Conservation (phyloP, 2,797 vertebrate species). For the Sebastes flavidus region DNA sequence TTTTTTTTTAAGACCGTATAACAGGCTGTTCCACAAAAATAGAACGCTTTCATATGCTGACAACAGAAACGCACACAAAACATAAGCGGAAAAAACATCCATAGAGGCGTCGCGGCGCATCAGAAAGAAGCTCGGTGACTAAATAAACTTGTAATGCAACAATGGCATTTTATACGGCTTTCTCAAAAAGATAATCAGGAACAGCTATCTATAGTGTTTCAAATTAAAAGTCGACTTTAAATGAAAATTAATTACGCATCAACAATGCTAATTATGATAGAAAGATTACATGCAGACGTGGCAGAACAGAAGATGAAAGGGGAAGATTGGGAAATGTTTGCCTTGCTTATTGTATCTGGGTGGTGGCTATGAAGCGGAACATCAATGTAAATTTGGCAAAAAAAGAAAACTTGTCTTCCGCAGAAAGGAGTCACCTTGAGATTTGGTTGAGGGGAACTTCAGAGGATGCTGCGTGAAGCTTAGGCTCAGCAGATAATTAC, state of each 20-base stretch:
- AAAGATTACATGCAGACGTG: conserved; percentile 68
- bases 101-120: conserved; percentile 31
- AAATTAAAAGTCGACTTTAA: conserved; percentile 77
- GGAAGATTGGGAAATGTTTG: conserved; percentile 56
- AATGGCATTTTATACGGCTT: conserved; percentile 41
- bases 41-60: conserved; percentile 65
- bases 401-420: conserved; percentile 46
- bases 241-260: conserved; percentile 80
- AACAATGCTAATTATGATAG: conserved; percentile 76
- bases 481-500: conserved; percentile 68
- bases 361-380: conserved; percentile 70
- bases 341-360: conserved; percentile 64
- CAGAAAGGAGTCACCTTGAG: conserved; percentile 74
- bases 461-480: conserved; percentile 65
- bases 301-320: conserved; percentile 61
- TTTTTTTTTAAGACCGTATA: conserved; percentile 41
- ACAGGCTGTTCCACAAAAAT: conserved; percentile 66
- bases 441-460: conserved; percentile 54
- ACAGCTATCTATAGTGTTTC: conserved; percentile 55
- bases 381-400: conserved; percentile 66
- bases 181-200: conserved; percentile 55
- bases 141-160: conserved; percentile 55
- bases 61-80: conserved; percentile 48
- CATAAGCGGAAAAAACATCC: conserved; percentile 37
- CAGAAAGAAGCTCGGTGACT: conserved; percentile 17